Base-by-base conservation (phyloP, 23 tunicate genomes). In the Trididemnum miniatum region DNA sequence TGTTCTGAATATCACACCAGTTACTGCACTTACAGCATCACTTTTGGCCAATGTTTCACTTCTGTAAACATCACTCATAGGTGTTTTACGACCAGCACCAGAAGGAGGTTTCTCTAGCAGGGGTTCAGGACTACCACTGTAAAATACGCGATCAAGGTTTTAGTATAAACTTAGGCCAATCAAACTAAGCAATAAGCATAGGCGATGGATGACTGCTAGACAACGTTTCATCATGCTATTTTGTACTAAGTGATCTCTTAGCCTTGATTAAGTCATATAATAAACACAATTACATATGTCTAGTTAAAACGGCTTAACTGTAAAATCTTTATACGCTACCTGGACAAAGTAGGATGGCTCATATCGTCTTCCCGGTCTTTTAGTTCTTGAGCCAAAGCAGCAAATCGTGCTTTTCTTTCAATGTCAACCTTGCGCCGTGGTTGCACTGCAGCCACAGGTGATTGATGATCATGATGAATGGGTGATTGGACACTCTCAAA, bases 401-500 rank as follows among this genome's bases (percentile, higher is more conserved):
- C 82, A 15, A 77, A 31, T 29, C 82, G n/a, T 1, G 82, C 82
- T 54, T 77, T 77, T 52, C 82, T 35, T 7, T 77, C 82, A 22
- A 77, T 52, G 82, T 77, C 82, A 15, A 52, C 31, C 67, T 77
- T 77, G 20, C 82, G 35, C 2, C 31, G 26, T 2, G 30, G 2
- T 18, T 35, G 65, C 23, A 33, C 9, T 2, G 18, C 31, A 29
- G 66, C 40, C 60, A 40, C 62, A 30, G 82, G 82, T 3, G 82
- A 77, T 20, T 26, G 26, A 2, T 52, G 82, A 18, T 79, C 79
- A 30, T 86, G 84, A 33, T 71, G 52, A 31, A 86, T 80, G 15
- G 90, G 90, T 4, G 90, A 79, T 34, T 84, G 84, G 20, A 79
- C 37, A 36, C 54, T 52, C 22, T 51, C 54, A 37, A 65, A 86